Percentiles rank a stretch among this genome's conserved stretches.
phyloP scores from a whole-genome alignment of 2,113 vertebrate species.

The Tragelaphus strepsiceros region DNA sequence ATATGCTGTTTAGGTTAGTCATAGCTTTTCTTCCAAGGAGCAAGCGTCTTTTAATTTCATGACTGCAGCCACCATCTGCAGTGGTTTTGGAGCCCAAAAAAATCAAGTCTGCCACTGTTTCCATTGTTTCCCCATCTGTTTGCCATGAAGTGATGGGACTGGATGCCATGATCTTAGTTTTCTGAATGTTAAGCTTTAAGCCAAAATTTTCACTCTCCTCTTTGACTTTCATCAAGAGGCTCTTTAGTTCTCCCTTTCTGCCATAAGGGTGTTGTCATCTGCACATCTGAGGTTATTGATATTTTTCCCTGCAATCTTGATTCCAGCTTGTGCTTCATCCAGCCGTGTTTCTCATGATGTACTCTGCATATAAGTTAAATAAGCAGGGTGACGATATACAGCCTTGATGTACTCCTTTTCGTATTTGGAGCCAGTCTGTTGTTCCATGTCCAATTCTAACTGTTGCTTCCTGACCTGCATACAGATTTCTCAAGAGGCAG shows the following conservation, averaged over 20 bases:
- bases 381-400: background rate
- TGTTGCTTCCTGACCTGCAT: too few relatives aligned
- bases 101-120: background rate
- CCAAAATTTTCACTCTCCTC: background rate
- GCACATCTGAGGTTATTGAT: background rate
- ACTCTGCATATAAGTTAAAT: background rate
- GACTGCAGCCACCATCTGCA: background rate
- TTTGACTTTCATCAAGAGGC: background rate
- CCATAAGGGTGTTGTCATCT: background rate
- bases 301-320: background rate
- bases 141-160: background rate
- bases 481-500: too few relatives aligned
- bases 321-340: background rate
- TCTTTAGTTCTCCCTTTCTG: background rate
- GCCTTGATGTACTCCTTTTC: background rate
- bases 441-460: too few relatives aligned
- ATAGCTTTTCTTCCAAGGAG: background rate
- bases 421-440: too few relatives aligned
- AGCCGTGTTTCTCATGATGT: background rate
- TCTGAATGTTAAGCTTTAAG: background rate
- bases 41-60: background rate
- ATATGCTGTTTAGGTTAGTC: background rate
- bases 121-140: background rate
- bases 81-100: background rate
- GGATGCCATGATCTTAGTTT: background rate